Conservation (phyloP, 2,113 vertebrate genomes). For the Rhea americana region DNA sequence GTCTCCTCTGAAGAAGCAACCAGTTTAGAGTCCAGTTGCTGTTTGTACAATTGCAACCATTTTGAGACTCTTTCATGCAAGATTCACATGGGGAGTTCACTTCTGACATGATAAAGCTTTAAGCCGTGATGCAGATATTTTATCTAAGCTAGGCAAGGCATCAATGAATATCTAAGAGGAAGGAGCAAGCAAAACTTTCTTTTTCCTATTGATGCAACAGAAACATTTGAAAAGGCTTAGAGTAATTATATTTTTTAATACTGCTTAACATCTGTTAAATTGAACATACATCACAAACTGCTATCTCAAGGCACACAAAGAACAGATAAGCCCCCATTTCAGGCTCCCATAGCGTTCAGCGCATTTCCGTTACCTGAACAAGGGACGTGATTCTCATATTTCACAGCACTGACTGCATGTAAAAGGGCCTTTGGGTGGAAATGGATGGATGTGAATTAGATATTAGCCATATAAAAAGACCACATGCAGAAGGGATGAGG, state of each 20-base stretch:
- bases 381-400: too few species aligned
- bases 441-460: neutral
- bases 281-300: neutral
- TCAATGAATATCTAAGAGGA: neutral
- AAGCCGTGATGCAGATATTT: neutral
- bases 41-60: neutral
- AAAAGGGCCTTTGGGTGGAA: neutral
- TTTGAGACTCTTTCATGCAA: neutral
- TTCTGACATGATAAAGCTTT: neutral
- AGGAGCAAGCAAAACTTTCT: neutral
- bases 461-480: neutral
- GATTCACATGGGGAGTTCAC: neutral
- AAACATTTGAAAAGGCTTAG: neutral
- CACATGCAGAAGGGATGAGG: neutral
- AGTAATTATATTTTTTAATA: neutral
- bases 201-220: neutral
- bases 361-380: neutral
- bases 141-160: neutral
- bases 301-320: neutral
- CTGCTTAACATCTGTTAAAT: neutral
- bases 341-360: neutral
- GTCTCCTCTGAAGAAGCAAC: neutral
- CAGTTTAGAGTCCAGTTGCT: neutral
- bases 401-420: neutral
- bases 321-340: neutral